Evolutionary conservation across 2,797 vertebrate species (phyloP).

Genomic region (Carapus acus): DNA sequence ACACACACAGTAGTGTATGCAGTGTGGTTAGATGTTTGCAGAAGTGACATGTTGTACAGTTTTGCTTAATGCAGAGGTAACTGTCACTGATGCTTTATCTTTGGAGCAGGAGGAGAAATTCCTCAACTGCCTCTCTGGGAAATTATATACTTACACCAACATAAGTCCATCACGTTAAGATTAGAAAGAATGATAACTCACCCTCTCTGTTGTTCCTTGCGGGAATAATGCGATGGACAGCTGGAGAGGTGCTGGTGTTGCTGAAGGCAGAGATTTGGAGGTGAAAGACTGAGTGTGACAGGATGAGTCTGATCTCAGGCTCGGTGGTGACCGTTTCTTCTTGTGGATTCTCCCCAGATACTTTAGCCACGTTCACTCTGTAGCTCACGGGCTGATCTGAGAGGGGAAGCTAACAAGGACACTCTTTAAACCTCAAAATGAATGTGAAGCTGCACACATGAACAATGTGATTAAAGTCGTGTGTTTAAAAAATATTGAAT

Average conservation of each 20-base stretch:
- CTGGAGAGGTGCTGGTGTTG: slow-evolving; percentile 60
- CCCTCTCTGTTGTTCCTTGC: slow-evolving; percentile 5
- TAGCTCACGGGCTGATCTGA: slow-evolving; percentile 53
- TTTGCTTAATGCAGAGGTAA: too few species aligned
- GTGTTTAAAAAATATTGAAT: not conserved
- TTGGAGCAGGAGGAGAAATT: too few species aligned
- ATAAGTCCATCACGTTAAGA: too few species aligned
- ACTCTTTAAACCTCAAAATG: slow-evolving; percentile 1
- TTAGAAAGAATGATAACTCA: slow-evolving; percentile 13
- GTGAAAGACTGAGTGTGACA: slow-evolving; percentile 65
- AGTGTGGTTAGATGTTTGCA: too few species aligned
- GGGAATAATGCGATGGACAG: slow-evolving; percentile 17
- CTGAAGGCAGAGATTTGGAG: slow-evolving; percentile 60
- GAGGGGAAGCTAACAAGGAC: slow-evolving; percentile 56
- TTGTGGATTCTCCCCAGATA: slow-evolving; percentile 42
- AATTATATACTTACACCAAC: too few species aligned
- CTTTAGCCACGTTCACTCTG: slow-evolving; percentile 63
- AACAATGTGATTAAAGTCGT: not conserved
- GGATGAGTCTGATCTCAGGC: slow-evolving; percentile 48
- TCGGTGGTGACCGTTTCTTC: slow-evolving; percentile 3
- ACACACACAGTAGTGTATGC: too few species aligned
- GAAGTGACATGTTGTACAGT: too few species aligned
- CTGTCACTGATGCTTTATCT: too few species aligned
- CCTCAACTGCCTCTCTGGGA: too few species aligned
- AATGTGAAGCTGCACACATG: not conserved